These are phyloP conservation scores for Paramormyrops hopkinsi DNA, from an alignment of 2,797 vertebrate genomes.

Conservation along the genomic window DNA sequence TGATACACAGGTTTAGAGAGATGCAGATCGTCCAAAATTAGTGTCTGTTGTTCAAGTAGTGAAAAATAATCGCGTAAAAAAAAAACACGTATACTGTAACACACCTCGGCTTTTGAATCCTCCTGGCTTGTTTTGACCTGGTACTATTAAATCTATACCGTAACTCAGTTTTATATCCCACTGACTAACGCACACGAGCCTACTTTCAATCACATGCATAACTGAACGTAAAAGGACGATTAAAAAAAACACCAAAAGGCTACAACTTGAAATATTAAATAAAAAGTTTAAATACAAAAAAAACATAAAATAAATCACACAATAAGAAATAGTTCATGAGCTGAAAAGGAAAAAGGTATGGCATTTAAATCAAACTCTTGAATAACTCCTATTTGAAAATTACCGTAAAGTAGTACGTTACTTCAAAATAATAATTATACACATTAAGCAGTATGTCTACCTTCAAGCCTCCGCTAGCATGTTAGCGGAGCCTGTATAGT, in stretches of 20 bases:
- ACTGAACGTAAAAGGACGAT: constrained; percentile 51
- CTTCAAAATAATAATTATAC: constrained; percentile 13
- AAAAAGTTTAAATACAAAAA: constrained; percentile 13
- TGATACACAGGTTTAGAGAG: constrained; percentile 25
- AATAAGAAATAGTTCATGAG: background rate
- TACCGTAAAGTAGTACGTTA: background rate
- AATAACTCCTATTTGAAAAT: background rate
- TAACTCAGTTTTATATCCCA: background rate
- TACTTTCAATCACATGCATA: constrained; percentile 46
- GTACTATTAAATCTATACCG: background rate
- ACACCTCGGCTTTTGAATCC: background rate
- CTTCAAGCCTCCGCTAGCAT: background rate
- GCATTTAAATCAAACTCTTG: background rate
- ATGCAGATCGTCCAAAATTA: constrained; percentile 10
- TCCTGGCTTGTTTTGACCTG: background rate
- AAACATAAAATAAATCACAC: background rate
- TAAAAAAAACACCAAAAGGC: constrained; percentile 10
- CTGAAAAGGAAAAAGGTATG: background rate
- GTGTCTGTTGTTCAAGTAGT: background rate
- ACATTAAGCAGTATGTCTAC: background rate
- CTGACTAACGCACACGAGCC: background rate
- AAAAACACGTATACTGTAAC: background rate
- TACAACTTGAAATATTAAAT: constrained; percentile 20
- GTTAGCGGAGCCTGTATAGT: background rate
- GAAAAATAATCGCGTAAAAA: background rate